Evolutionary conservation across 2,113 vertebrate species (phyloP).

Genomic region (Trinectes maculatus): DNA sequence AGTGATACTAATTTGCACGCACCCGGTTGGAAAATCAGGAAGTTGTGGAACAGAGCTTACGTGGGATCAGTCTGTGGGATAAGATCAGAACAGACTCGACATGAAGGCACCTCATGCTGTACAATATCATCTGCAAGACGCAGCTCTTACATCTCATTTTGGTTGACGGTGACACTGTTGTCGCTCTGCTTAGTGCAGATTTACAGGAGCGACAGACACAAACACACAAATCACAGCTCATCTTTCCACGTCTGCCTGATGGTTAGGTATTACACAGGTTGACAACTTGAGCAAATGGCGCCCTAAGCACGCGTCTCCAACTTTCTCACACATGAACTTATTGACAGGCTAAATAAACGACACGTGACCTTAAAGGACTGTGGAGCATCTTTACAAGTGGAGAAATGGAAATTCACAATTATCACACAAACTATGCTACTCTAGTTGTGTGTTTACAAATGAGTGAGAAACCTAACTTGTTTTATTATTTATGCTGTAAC

Average conservation of each 20-base stretch:
- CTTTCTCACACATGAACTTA: slow-evolving; percentile 11
- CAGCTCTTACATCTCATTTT: slow-evolving; percentile 36
- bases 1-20: slow-evolving; percentile 21
- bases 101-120: slow-evolving; percentile 5
- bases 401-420: no score
- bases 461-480: neutral
- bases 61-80: slow-evolving; percentile 28
- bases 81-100: neutral
- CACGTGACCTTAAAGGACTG: no score
- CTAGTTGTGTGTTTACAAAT: no score
- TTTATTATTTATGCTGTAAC: no score
- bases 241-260: slow-evolving; percentile 13
- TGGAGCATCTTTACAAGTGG: no score
- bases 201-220: slow-evolving; percentile 26
- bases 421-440: no score
- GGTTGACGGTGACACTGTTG: slow-evolving; percentile 29
- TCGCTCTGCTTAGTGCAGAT: slow-evolving; percentile 34
- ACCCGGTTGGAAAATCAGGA: slow-evolving; percentile 4
- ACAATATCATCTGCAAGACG: slow-evolving; percentile 25
- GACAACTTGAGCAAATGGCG: no score
- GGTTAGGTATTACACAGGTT: slow-evolving; percentile 10
- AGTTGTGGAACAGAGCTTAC: slow-evolving; percentile 32
- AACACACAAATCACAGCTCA: slow-evolving; percentile 34
- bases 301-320: neutral
- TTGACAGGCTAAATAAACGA: neutral